Base-by-base conservation (phyloP, 2,888 invertebrate species). In the Hirtodrosophila confusa region DNA sequence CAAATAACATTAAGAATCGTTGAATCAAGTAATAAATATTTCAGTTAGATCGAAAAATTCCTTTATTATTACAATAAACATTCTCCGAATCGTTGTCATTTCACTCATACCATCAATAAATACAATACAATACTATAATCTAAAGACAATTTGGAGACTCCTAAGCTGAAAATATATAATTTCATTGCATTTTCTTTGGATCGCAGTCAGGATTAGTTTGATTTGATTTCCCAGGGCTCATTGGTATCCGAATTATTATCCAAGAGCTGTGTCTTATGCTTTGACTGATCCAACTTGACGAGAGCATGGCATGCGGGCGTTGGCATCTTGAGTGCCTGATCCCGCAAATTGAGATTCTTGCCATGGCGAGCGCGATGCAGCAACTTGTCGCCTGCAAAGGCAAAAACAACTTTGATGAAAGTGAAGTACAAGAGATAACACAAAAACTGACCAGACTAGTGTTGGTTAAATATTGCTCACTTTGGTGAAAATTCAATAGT, bases 251-350 rank as follows among this genome's bases (percentile, higher is more conserved):
- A 44, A 9, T 40, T 54, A 12, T 54, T 72, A n/a, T 61, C 80
- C 24, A 70, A 5, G 0, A 50, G 33, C 35, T 62, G 17, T 0
- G 56, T 47, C 3, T 54, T 55, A 1, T 40, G 36, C 5, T 40
- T 64, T 3, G 41, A 8, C n/a, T 47, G 12, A 7, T 68, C 64
- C 43, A 87, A 31, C 12, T 73, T 54, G 27, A 44, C 31, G 12
- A 87, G 65, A 12, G 74, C 62, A 10, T 68, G 55, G 47, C 82
- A 83, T 17, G 82, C 82, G 11, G 82, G 76, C 27, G 66, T 87
- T 7, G 78, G 66, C 82, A 83, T 71, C 17, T 43, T 56, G 1
- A 66, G 8, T 8, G 85, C 82, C 23, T 78, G 79, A 0, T 76
- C 60, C 3, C 58, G 43, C 7, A 83, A 54, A 35, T 58, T 73